phyloP scores from a whole-genome alignment of 1,140 invertebrate species.

The Pseudomyrmex flavicornis region DNA sequence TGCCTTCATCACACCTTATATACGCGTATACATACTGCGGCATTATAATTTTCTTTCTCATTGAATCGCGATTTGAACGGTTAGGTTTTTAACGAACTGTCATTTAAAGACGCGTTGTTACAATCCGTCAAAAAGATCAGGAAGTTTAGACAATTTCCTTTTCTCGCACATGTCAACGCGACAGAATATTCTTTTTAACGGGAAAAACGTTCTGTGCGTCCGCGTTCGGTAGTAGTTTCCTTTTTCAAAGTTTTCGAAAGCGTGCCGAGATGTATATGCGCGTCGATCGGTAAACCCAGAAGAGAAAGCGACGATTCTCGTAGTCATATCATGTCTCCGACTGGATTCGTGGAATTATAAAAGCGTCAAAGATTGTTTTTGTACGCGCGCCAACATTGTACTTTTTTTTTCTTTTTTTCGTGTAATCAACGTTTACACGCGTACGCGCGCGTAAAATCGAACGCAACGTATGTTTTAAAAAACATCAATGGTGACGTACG shows the following conservation, averaged over 20 bases:
- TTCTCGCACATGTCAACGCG: neutral
- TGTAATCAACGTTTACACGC: no score
- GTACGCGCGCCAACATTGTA: conserved; percentile 1
- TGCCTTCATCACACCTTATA: neutral
- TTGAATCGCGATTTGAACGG: neutral
- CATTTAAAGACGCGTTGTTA: neutral
- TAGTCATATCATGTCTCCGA: conserved; percentile 24
- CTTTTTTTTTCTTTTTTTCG: conserved; percentile 31
- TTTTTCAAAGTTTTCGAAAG: conserved; percentile 41
- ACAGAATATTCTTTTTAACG: neutral
- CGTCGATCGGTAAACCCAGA: conserved; percentile 40
- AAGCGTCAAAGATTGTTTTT: conserved; percentile 35
- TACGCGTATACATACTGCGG: no score
- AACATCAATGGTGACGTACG: no score
- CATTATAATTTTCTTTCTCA: neutral
- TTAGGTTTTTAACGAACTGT: neutral
- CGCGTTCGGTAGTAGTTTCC: neutral
- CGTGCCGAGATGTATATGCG: neutral
- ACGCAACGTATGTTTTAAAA: no score
- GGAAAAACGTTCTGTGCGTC: neutral
- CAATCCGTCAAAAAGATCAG: neutral
- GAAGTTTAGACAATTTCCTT: neutral
- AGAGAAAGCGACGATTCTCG: conserved; percentile 51
- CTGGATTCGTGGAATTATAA: conserved; percentile 48
- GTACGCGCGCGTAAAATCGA: no score